These are phyloP conservation scores for Andricus curvator DNA, from an alignment of 2,888 invertebrate species.

Conservation along the genomic window DNA sequence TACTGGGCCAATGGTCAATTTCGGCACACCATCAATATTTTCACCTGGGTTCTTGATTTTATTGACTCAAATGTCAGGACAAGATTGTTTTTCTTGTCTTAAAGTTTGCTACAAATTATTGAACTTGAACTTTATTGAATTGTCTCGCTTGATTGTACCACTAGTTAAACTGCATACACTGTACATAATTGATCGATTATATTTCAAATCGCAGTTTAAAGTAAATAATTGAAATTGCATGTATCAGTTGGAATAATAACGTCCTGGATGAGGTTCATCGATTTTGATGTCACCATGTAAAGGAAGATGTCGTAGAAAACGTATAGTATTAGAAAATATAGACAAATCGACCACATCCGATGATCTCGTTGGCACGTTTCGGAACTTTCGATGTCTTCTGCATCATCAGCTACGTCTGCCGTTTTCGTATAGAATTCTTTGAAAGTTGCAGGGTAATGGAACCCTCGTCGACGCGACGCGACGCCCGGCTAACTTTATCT, in stretches of 20 bases:
- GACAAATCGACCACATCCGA: background rate
- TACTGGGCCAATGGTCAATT: no score
- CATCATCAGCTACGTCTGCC: background rate
- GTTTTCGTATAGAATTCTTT: conserved; percentile 24
- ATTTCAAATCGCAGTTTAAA: background rate
- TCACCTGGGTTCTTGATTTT: no score
- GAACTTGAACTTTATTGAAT: no score
- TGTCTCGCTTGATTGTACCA: no score
- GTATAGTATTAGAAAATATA: background rate
- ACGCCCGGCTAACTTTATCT: conserved; percentile 12
- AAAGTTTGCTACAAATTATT: no score
- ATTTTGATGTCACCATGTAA: conserved; percentile 6
- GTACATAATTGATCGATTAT: background rate
- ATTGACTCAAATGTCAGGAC: no score
- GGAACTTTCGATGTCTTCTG: conserved; percentile 10
- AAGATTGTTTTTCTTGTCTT: no score
- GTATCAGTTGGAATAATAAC: background rate
- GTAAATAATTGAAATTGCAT: background rate
- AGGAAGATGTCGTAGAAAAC: background rate
- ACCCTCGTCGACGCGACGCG: background rate
- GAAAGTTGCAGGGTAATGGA: conserved; percentile 20
- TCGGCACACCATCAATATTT: no score
- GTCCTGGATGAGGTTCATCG: background rate
- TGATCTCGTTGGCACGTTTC: conserved; percentile 18
- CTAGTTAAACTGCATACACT: no score